Conservation (phyloP, 53 echinoderm and acorn worm genomes). For the Echinarachnius parma region DNA sequence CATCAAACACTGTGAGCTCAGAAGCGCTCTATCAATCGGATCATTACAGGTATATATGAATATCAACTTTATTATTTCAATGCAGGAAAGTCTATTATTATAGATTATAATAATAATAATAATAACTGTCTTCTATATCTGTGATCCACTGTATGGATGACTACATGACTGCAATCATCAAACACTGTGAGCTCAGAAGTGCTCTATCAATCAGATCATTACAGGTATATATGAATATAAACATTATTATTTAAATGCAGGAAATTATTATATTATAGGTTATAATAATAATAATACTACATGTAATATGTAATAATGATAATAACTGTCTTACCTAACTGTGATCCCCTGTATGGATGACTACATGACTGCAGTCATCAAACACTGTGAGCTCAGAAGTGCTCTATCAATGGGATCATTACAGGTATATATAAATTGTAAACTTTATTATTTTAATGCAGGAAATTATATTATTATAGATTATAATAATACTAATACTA, state of each 20-base stretch:
- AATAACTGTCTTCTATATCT: constrained; percentile 63
- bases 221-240: constrained; percentile 31
- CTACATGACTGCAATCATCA: constrained; percentile 59
- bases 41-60: constrained; percentile 36
- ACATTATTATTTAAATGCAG: too few relatives aligned
- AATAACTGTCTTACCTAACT: constrained; percentile 63
- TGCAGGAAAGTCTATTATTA: too few relatives aligned
- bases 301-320: too few relatives aligned
- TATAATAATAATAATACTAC: too few relatives aligned
- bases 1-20: constrained; percentile 67
- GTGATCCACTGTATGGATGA: constrained; percentile 74
- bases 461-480: too few relatives aligned
- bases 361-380: constrained; percentile 59
- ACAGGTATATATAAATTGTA: constrained; percentile 30
- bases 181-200: constrained; percentile 62
- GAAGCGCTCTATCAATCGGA: constrained; percentile 47
- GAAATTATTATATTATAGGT: too few relatives aligned
- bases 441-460: too few relatives aligned
- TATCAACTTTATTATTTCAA: too few relatives aligned
- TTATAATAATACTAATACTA: too few relatives aligned
- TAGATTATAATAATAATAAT: too few relatives aligned
- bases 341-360: constrained; percentile 72
- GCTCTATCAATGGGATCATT: constrained; percentile 48
- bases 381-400: constrained; percentile 62
- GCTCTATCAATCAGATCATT: constrained; percentile 48